Base-by-base conservation (phyloP, 92 coral and sea anemone genomes). In the Blastomussa wellsi region DNA sequence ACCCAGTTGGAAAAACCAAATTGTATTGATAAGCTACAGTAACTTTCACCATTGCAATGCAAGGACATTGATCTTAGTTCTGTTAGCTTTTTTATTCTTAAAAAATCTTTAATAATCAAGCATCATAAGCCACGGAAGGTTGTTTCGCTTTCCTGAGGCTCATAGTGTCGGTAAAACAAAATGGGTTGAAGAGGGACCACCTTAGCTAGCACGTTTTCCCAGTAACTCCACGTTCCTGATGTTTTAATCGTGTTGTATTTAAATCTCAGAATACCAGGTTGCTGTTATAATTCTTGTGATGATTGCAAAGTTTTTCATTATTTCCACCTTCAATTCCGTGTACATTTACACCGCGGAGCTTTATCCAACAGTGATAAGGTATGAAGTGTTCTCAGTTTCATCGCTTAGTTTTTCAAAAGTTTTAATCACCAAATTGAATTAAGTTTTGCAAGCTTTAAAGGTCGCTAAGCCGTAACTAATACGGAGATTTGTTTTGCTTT, bases 361-460 rank as follows among this genome's bases (percentile, higher is more conserved):
- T 14, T 82, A 82, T 72, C 84, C 84, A 5, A 81, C 84, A 1
- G 84, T 81, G 33, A 81, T 81, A 67, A 81, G 84, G 84, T 81
- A 69, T 33, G 51, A 20, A 5, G 6, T 32, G 9, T 59, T 59
- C 11, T 59, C 2, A 24, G 0, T n/a, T 60, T n/a, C n/a, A 60
- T 1, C 33, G 33, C 32, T 60, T 0, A 60, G 33, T 4, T 20
- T 55, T 55, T 16, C 17, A 55, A 6, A 20, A 39, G 7, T 41
- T 41, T 41, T 41, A 41, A 41, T 41, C 44, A 41, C 3, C 44
- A 41, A 41, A n/a, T n/a, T n/a, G n/a, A n/a, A n/a, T n/a, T n/a
- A n/a, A n/a, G n/a, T n/a, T 44, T 44, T 13, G 11, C 49, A 44
- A 13, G 49, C 49, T 39, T 3, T 39, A 39, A 39, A 39, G 44